Evolutionary conservation across 2,888 invertebrate species (phyloP).

Genomic region (Sycophila texana): DNA sequence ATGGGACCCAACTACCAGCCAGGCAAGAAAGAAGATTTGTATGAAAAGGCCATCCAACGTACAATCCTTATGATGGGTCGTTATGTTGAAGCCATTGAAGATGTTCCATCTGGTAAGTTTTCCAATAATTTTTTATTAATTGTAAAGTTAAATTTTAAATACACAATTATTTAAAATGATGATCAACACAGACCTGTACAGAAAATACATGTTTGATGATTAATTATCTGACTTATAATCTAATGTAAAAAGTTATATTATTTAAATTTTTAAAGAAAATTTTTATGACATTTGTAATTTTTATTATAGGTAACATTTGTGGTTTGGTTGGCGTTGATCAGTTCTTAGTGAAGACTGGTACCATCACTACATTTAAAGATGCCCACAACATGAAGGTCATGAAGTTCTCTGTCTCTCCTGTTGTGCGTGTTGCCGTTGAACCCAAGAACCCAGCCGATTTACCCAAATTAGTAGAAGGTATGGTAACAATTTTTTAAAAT

Average conservation of each 20-base stretch:
- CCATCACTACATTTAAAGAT: conserved; percentile 98
- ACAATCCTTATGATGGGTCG: conserved; percentile 99
- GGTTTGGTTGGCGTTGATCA: conserved; percentile 99
- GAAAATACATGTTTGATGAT: conserved; percentile 58
- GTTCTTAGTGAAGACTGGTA: conserved; percentile 99
- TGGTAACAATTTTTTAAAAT: not conserved
- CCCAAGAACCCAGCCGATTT: conserved; percentile 99
- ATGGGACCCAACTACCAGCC: conserved; percentile 99
- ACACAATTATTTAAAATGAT: conserved; percentile 60
- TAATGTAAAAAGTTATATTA: conserved; percentile 10
- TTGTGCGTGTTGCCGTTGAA: conserved; percentile 99
- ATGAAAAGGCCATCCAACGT: conserved; percentile 99
- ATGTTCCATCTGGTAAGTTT: conserved; percentile 92
- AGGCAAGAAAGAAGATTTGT: conserved; percentile 99
- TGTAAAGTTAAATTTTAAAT: not conserved
- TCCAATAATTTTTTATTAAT: not conserved
- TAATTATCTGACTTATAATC: not conserved
- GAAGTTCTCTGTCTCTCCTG: conserved; percentile 99
- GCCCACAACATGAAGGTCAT: conserved; percentile 99
- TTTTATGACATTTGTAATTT: conserved; percentile 1
- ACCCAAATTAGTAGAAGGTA: conserved; percentile 96
- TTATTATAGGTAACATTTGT: conserved; percentile 91
- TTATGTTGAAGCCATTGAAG: conserved; percentile 99
- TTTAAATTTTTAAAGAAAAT: conserved; percentile 16
- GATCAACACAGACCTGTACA: conserved; percentile 71